Evolutionary conservation across 30 jellyfish, hydroid and myxozoan genomes (phyloP).

Genomic region (Aurelia sp.): DNA sequence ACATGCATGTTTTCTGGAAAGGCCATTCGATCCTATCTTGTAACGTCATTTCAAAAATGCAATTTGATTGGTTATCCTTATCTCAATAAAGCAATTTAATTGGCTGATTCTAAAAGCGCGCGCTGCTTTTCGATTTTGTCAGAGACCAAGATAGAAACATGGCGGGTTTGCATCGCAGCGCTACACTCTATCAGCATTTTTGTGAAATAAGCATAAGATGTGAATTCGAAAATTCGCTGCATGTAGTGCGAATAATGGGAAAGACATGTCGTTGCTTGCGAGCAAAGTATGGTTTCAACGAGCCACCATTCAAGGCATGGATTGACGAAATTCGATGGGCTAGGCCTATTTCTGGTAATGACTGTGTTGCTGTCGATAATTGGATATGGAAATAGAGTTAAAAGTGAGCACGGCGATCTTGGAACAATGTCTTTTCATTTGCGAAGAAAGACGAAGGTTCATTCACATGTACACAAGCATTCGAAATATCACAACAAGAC

Average conservation of each 20-base stretch:
- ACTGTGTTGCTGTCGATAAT: conserved; percentile 3
- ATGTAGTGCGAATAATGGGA: conserved; percentile 44
- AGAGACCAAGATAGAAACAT: conserved; percentile 79
- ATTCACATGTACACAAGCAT: conserved; percentile 61
- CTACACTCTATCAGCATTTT: conserved; percentile 11
- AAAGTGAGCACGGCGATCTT: conserved; percentile 71
- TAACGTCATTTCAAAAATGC: too few relatives aligned
- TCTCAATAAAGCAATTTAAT: conserved; percentile 20
- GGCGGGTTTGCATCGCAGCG: conserved; percentile 52
- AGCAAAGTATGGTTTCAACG: conserved; percentile 53
- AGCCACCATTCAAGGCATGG: conserved; percentile 12
- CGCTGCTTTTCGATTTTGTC: conserved; percentile 66
- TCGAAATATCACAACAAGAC: conserved; percentile 18
- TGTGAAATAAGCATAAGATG: neutral
- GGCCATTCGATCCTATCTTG: too few relatives aligned
- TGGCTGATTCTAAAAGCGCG: conserved; percentile 47
- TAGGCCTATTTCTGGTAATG: conserved; percentile 16
- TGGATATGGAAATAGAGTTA: conserved; percentile 20
- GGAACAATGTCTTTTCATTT: conserved; percentile 81
- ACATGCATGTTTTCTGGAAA: too few relatives aligned
- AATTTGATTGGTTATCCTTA: conserved; percentile 10
- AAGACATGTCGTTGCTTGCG: conserved; percentile 61
- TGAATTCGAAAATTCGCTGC: conserved; percentile 25
- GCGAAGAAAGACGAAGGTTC: conserved; percentile 82
- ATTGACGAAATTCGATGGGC: conserved; percentile 13